phyloP scores from a whole-genome alignment of 2,888 invertebrate species.

The Polietes domitor region DNA sequence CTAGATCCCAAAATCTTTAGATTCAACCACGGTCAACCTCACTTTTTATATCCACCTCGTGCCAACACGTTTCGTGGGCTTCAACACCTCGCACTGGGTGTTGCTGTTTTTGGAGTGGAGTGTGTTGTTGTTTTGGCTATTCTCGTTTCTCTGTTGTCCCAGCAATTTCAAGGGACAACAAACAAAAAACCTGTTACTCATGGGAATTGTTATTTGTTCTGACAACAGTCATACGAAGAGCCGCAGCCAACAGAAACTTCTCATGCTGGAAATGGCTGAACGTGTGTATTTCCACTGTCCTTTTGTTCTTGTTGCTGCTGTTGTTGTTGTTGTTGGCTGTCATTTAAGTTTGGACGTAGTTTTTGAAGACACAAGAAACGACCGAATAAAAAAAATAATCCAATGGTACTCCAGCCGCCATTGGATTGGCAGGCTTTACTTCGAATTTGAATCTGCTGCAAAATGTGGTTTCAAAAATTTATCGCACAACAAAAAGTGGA shows the following conservation, averaged over 20 bases:
- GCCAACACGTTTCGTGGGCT: background rate
- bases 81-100: background rate
- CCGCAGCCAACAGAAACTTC: background rate
- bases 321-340: background rate
- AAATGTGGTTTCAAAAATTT: background rate
- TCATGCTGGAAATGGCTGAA: background rate
- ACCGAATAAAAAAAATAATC: background rate
- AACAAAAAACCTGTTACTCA: conserved; percentile 59
- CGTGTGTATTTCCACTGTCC: background rate
- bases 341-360: background rate
- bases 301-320: too few relatives aligned
- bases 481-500: background rate
- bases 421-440: background rate
- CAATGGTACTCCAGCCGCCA: too few relatives aligned
- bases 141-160: background rate
- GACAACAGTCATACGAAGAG: conserved; percentile 30
- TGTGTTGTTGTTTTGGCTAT: too few relatives aligned
- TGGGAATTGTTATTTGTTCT: conserved; percentile 54
- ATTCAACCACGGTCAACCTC: too few relatives aligned
- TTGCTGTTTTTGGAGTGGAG: too few relatives aligned
- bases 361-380: background rate
- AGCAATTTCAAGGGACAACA: conserved; percentile 31
- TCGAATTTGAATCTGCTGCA: background rate
- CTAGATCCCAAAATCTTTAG: too few relatives aligned
- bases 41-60: background rate